Base-by-base conservation (phyloP, 2,113 vertebrate species). In the Microtus pennsylvanicus region DNA sequence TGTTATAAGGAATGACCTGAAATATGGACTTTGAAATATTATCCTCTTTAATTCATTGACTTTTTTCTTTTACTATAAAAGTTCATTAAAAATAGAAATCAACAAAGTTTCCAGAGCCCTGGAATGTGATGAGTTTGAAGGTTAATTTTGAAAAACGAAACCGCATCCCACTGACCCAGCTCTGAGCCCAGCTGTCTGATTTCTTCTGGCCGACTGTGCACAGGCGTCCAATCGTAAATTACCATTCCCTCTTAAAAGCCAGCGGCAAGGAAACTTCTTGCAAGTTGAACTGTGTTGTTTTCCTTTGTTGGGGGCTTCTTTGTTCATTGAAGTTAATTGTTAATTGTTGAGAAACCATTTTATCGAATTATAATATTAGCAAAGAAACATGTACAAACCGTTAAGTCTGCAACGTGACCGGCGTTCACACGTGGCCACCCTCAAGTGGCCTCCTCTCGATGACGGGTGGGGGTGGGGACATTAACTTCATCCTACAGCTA, bases 91-190 rank as follows among this genome's bases (percentile, higher is more conserved):
- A 94, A 52, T 95, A 89, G 81, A 94, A 78, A 24, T 30, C 21
- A 72, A 61, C 55, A 24, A 22, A 81, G 50, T 70, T 87, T 95
- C 87, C 83, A 81, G 81, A 22, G 69, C 92, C 45, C 91, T 85
- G 91, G 96, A 96, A 97, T 91, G 96, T 38, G 21, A 30, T 69
- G 52, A 74, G 89, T n/a, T 86, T 72, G 91, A 74, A 97, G 94
- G 91, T 96, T 94, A 82, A 96, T 92, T 92, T 52, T 86, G 7
- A n/a, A 91, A 89, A 94, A 88, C 87, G 50, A 91, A 95, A 52
- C 21, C 67, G 85, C 91, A 69, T 93, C 67, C 30, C 45, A 61
- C 35, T 45, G 74, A 74, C 87, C 89, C 50, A 28, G 26, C 33
- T 86, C 50, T 33, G 91, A 86, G 45, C 82, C 88, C 65, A 38